phyloP scores from a whole-genome alignment of 2,888 invertebrate genomes.

The Torymus tubicola region DNA sequence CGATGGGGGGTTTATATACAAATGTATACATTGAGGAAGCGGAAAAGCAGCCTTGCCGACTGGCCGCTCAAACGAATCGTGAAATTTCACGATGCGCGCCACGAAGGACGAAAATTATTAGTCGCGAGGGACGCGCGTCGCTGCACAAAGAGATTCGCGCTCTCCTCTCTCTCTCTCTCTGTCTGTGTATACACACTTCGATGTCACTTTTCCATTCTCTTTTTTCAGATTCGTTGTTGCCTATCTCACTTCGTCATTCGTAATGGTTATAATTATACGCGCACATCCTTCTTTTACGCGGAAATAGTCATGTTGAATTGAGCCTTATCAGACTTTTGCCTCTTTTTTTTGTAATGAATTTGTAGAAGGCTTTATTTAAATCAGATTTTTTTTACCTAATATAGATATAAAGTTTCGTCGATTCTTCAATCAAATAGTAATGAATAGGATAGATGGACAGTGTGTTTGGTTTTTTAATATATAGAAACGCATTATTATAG shows the following conservation, averaged over 20 bases:
- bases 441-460: no score
- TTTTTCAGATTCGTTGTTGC: background rate
- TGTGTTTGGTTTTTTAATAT: no score
- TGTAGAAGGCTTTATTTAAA: no score
- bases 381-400: no score
- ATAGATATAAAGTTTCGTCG: no score
- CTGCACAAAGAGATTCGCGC: constrained; percentile 8
- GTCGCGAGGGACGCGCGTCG: background rate
- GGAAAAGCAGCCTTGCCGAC: constrained; percentile 31
- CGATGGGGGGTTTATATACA: no score
- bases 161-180: no score
- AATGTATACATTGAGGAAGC: constrained; percentile 20
- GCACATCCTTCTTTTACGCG: constrained; percentile 26
- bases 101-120: constrained; percentile 45
- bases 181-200: no score
- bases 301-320: constrained; percentile 13
- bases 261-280: constrained; percentile 8
- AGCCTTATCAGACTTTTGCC: background rate
- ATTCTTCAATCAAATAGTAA: no score
- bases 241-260: background rate
- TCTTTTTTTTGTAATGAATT: background rate
- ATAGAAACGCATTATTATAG: no score
- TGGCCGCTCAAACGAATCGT: background rate
- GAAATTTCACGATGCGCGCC: background rate
- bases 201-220: background rate